Conservation (phyloP, 2,797 vertebrate genomes). For the Lacerta agilis region DNA sequence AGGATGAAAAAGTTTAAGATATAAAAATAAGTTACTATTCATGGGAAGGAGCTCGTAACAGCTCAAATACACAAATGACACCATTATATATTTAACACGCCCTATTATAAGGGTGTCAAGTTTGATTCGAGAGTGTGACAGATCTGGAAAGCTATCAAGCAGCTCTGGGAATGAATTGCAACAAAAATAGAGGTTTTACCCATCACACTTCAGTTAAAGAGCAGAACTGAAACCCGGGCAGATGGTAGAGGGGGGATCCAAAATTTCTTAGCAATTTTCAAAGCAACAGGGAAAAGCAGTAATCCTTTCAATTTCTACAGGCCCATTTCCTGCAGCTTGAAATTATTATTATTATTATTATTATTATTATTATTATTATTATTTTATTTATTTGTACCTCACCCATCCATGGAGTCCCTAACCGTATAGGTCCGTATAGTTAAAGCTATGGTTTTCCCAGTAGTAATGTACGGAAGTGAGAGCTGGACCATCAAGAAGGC, state of each 20-base stretch:
- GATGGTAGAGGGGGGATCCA: conserved; percentile 5
- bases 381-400: too few species aligned
- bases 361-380: too few species aligned
- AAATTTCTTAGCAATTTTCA: background rate
- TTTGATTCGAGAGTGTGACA: conserved; percentile 47
- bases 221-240: background rate
- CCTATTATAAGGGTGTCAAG: conserved; percentile 12
- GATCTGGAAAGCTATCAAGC: conserved; percentile 41
- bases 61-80: background rate
- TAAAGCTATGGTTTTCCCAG: too few species aligned
- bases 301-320: background rate
- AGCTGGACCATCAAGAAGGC: too few species aligned
- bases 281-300: conserved; percentile 12
- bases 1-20: background rate
- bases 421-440: too few species aligned
- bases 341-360: too few species aligned
- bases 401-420: too few species aligned
- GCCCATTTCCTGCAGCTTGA: background rate
- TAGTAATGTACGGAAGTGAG: too few species aligned
- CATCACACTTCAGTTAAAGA: conserved; percentile 20
- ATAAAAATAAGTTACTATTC: background rate
- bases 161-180: conserved; percentile 20
- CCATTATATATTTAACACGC: conserved; percentile 13
- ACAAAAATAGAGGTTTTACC: conserved; percentile 30
- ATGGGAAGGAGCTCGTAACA: background rate